Evolutionary conservation across 2,797 vertebrate species (phyloP), one percentile per base, ranked within the genome.

Genomic region (Megaceryle alcyon): DNA sequence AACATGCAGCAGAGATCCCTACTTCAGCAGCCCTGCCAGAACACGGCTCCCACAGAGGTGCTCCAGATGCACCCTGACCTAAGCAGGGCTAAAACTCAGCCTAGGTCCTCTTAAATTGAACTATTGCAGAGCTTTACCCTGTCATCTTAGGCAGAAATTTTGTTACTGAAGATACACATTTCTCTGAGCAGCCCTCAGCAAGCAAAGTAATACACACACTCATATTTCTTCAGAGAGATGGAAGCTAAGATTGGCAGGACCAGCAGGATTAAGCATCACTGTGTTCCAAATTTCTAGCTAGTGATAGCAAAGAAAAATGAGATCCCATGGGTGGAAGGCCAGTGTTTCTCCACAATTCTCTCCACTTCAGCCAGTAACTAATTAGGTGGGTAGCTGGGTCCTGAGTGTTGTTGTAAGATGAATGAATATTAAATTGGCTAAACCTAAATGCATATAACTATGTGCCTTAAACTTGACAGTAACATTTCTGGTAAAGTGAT

Each of bases 261-360:
- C 54, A 16, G 71, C 49, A 84, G 90, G 43, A 87, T 79, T 48
- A 39, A 86, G 29, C 56, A 56, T 49, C 48, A 6, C 46, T 65
- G 51, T 61, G 19, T 10, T 89, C 39, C 73, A 41, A 11, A 87
- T 78, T 78, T 60, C 73, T 56, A 69, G 79, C 57, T 64, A 21
- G 73, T 0, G 0, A 63, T 25, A 92, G 86, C 61, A 48, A 43
- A 71, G 51, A 22, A 28, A 90, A 94, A 93, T 77, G 68, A 89
- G 90, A 82, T 90, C 77, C 93, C 77, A 20, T 37, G 92, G 73
- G 80, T 78, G 51, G 77, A 31, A 95, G 80, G 88, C 60, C 76
- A 61, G 43, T 14, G 80, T 31, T 81, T 80, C 84, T 90, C 28
- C 65, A 48, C 33, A 17, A 14, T 46, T 44, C 63, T 73, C 59